Percentiles rank a stretch among this genome's conserved stretches.
phyloP scores from a whole-genome alignment of 2,113 vertebrate species.

The Peromyscus polionotus region DNA sequence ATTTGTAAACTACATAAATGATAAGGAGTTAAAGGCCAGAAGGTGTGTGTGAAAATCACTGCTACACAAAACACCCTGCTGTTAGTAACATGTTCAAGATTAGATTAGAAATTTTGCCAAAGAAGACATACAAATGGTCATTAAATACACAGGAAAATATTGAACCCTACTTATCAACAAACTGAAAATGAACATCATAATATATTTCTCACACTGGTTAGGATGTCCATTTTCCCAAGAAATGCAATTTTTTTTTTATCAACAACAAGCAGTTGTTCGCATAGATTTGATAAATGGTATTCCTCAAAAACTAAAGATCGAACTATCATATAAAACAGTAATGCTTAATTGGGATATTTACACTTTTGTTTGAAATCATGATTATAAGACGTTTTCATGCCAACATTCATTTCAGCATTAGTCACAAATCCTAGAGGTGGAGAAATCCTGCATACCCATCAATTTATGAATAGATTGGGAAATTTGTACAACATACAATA shows the following conservation, averaged over 20 bases:
- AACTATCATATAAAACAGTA: background rate
- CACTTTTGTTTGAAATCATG: background rate
- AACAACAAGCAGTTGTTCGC: background rate
- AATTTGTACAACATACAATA: background rate
- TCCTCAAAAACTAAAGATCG: background rate
- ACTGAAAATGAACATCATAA: background rate
- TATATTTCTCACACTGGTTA: background rate
- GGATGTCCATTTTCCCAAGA: background rate
- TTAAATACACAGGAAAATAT: background rate
- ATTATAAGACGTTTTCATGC: background rate
- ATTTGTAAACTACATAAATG: background rate
- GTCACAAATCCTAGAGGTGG: background rate
- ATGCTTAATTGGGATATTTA: background rate
- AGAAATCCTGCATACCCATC: background rate
- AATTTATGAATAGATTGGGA: background rate
- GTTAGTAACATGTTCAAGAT: background rate
- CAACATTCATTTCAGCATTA: background rate
- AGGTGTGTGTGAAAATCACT: background rate
- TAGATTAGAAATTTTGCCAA: background rate
- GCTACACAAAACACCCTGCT: background rate
- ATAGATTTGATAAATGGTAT: background rate
- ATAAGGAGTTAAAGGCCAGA: background rate
- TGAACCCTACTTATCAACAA: background rate
- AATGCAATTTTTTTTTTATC: background rate
- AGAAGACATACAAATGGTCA: background rate